These are phyloP conservation scores for Cavia aperea DNA, from an alignment of 2,113 vertebrate genomes.

Conservation along the genomic window DNA sequence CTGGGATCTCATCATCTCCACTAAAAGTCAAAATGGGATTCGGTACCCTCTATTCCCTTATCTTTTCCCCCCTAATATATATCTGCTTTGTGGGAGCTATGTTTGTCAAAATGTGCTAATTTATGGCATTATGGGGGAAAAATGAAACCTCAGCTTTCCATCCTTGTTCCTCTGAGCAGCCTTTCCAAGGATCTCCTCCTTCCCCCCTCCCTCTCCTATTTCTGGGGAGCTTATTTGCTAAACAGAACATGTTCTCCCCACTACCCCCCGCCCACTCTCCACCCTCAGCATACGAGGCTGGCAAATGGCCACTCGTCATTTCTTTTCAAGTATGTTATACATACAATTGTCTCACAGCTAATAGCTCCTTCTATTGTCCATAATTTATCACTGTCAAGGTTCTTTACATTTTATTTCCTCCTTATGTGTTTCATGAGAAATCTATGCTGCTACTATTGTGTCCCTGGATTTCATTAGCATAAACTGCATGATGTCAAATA, in stretches of 20 bases:
- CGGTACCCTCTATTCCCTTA: conserved; percentile 87
- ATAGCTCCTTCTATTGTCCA: conserved; percentile 81
- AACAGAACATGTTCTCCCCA: conserved; percentile 64
- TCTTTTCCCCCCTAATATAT: conserved; percentile 68
- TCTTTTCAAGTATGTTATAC: conserved; percentile 69
- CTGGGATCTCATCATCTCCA: conserved; percentile 91
- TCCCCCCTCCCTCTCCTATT: conserved; percentile 44
- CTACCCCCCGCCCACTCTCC: not conserved
- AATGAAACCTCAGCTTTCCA: conserved; percentile 61
- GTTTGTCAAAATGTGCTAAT: conserved; percentile 74
- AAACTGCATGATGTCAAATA: conserved; percentile 52
- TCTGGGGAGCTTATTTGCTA: conserved; percentile 70
- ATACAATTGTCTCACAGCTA: conserved; percentile 75
- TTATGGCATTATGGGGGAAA: conserved; percentile 57
- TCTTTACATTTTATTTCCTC: conserved; percentile 75
- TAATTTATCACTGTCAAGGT: conserved; percentile 80
- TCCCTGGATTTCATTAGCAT: conserved; percentile 69
- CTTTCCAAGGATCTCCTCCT: conserved; percentile 47
- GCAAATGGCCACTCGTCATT: conserved; percentile 77
- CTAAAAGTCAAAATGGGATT: conserved; percentile 95
- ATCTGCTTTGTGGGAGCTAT: conserved; percentile 70
- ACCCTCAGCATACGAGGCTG: conserved; percentile 60
- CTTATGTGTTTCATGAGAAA: conserved; percentile 75
- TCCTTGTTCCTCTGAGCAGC: conserved; percentile 37
- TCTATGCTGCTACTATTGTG: conserved; percentile 64